A percentile compares a stretch with the other conserved stretches of the same genome.
phyloP scores from a whole-genome alignment of 2,113 vertebrate species.

The Hemibagrus wyckioides region DNA sequence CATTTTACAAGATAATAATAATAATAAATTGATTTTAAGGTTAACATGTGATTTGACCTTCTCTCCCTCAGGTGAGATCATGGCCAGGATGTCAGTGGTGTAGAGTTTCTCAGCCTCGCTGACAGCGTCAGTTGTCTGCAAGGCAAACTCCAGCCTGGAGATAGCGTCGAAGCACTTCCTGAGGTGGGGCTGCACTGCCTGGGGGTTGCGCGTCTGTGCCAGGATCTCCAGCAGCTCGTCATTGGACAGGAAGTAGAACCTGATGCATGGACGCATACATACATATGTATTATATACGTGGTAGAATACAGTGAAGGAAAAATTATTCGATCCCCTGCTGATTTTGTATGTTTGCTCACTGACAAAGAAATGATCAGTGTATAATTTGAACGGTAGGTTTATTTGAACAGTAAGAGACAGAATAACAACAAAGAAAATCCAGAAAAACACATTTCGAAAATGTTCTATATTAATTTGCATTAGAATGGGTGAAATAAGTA shows the following conservation, averaged over 20 bases:
- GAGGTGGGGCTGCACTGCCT: conserved; percentile 84
- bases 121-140: conserved; percentile 55
- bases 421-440: too few species aligned
- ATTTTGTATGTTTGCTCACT: too few species aligned
- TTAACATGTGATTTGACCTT: conserved; percentile 65
- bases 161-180: conserved; percentile 86
- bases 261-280: conserved; percentile 48
- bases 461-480: too few species aligned
- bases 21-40: neutral
- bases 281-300: neutral
- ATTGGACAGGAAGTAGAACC: conserved; percentile 87
- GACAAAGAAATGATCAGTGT: too few species aligned
- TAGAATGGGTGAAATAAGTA: too few species aligned
- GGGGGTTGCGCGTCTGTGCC: conserved; percentile 84
- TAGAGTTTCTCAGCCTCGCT: conserved; percentile 72
- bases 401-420: too few species aligned
- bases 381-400: too few species aligned
- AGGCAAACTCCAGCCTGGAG: conserved; percentile 77
- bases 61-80: conserved; percentile 83
- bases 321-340: too few species aligned
- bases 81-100: conserved; percentile 81
- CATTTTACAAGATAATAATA: neutral
- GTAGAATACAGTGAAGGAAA: too few species aligned
- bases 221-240: conserved; percentile 86
- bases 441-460: too few species aligned